Conservation (phyloP, 2,797 vertebrate genomes). For the Rhincodon typus region DNA sequence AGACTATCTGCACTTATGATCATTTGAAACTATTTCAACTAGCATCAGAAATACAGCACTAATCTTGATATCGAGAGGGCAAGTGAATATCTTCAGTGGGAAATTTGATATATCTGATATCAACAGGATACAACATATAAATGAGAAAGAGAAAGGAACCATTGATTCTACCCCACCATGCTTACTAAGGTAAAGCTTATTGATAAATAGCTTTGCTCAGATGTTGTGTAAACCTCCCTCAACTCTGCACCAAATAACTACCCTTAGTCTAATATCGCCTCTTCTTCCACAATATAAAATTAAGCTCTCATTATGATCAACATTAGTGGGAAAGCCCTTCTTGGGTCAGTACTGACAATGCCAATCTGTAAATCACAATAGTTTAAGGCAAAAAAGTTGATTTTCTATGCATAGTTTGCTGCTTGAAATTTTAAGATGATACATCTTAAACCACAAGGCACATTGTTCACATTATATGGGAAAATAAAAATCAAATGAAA, state of each 20-base stretch:
- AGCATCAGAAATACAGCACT: not conserved
- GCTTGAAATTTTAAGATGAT: not conserved
- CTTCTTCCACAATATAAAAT: not conserved
- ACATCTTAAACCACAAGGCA: not conserved
- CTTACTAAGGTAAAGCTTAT: no score
- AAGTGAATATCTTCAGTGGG: not conserved
- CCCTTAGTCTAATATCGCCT: not conserved
- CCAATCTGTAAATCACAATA: not conserved
- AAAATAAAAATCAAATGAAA: not conserved
- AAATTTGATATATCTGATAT: not conserved
- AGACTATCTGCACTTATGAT: not conserved
- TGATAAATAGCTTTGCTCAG: not conserved
- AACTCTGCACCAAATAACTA: not conserved
- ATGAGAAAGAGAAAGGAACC: not conserved
- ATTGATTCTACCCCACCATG: not conserved
- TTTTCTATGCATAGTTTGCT: not conserved
- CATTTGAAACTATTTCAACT: not conserved
- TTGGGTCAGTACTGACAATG: not conserved
- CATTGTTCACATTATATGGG: not conserved
- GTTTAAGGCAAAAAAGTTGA: not conserved
- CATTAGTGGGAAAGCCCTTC: not conserved
- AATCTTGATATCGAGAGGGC: not conserved
- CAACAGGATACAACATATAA: not conserved
- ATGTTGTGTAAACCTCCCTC: not conserved
- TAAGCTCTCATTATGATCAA: not conserved